These are phyloP conservation scores for Acrocera orbiculus DNA, from an alignment of 2,888 invertebrate genomes.

Conservation along the genomic window DNA sequence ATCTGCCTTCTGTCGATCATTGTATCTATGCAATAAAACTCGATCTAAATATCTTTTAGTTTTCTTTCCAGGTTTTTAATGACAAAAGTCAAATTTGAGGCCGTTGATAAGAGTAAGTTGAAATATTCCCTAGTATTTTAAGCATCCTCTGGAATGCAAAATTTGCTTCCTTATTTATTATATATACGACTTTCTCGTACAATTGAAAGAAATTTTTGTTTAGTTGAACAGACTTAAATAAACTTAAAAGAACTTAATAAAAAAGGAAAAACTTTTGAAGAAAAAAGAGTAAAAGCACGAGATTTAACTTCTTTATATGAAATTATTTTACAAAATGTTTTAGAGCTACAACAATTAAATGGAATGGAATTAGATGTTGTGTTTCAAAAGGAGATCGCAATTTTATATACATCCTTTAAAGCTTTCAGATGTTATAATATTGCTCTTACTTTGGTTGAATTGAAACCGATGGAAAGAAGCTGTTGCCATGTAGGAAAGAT, in stretches of 20 bases:
- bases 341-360: slow-evolving; percentile 60
- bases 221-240: slow-evolving; percentile 53
- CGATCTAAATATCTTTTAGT: too few species aligned
- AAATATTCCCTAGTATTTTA: too few species aligned
- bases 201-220: slow-evolving; percentile 69
- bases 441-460: slow-evolving; percentile 61
- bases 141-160: slow-evolving; percentile 52
- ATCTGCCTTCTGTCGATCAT: too few species aligned
- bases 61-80: too few species aligned
- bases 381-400: slow-evolving; percentile 53
- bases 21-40: too few species aligned
- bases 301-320: slow-evolving; percentile 85
- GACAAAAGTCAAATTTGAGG: too few species aligned
- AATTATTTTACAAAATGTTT: slow-evolving; percentile 74
- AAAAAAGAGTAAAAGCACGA: slow-evolving; percentile 59
- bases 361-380: slow-evolving; percentile 56
- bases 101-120: too few species aligned
- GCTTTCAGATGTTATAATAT: slow-evolving; percentile 83
- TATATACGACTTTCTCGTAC: slow-evolving; percentile 76
- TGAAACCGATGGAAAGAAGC: slow-evolving; percentile 83
- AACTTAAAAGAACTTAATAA: slow-evolving; percentile 37
- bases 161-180: slow-evolving; percentile 72
- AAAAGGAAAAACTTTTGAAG: slow-evolving; percentile 28
- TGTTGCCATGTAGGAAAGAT: slow-evolving; percentile 63
- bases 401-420: slow-evolving; percentile 53